Base-by-base conservation (phyloP, 2,888 invertebrate genomes). In the Octonoba sinensis region DNA sequence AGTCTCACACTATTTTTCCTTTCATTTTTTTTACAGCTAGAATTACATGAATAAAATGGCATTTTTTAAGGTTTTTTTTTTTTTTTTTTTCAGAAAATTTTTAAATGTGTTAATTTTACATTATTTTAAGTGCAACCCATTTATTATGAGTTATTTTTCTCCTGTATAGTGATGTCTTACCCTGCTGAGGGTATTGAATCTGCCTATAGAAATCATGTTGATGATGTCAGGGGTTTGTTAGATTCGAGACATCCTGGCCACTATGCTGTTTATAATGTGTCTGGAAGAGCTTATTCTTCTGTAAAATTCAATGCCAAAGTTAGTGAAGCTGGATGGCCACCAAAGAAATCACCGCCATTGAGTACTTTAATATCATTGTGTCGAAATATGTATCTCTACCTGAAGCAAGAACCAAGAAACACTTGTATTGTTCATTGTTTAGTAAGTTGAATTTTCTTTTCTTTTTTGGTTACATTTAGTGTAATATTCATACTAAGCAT, bases 131-230 rank as follows among this genome's bases (percentile, higher is more conserved):
- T 6, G 27, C 27, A n/a, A n/a, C n/a, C n/a, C 11, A 36, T 36
- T 36, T 36, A 36, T 36, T 36, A 8, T 36, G 36, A 1, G 36
- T 36, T 36, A 8, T 36, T 36, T 36, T 6, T 49, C 27, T 47
- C 49, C 20, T 22, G 75, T 85, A 13, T 81, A 86, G 95, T 97
- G 20, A 97, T 98, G 96, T 96, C 97, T 8, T 96, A 93, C 88
- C 96, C 97, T 1, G 96, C 95, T 0, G 97, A 98, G 88, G 96
- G 96, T 8, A 91, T 97, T 69, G 97, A 97, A 88, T 94, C 96
- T n/a, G 93, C 95, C 0, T 95, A 96, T 87, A 93, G 94, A 87
- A 97, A 97, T 89, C 94, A 96, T 88, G 93, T 96, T 84, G 97
- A 97, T 87, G 96, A 97, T 87, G 96, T 98, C 2, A 91, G 93